Conservation (phyloP, 2,888 invertebrate species). For the Heliconius cydno region DNA sequence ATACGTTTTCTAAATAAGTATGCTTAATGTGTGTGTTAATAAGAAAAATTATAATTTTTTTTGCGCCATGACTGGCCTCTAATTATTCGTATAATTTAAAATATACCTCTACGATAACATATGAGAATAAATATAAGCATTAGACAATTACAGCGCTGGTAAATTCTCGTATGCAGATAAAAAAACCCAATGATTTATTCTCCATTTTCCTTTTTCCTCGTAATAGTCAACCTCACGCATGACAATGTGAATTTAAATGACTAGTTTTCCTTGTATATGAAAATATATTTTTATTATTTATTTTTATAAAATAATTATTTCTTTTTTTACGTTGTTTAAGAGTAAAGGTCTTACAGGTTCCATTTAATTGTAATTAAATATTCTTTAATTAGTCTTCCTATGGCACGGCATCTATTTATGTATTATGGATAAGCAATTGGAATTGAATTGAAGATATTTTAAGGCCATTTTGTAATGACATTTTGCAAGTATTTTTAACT, state of each 20-base stretch:
- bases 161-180: slow-evolving; percentile 8
- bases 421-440: not conserved
- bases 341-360: not conserved
- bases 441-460: not conserved
- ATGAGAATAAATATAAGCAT: not conserved
- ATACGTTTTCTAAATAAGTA: too few relatives aligned
- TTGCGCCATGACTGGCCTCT: not conserved
- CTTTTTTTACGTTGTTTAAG: not conserved
- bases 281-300: not conserved
- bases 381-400: not conserved
- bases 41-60: not conserved
- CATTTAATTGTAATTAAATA: not conserved
- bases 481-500: not conserved
- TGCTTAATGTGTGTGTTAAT: not conserved
- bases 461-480: not conserved
- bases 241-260: not conserved
- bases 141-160: not conserved
- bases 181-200: slow-evolving; percentile 24
- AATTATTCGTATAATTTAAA: too few relatives aligned
- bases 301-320: not conserved
- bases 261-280: slow-evolving; percentile 1
- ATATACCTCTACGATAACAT: not conserved
- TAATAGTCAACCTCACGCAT: not conserved
- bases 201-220: slow-evolving; percentile 36
- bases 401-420: not conserved